Evolutionary conservation across 2,113 vertebrate species (phyloP), one percentile per base, ranked within the genome.

Genomic region (Chloropsis cyanopogon): DNA sequence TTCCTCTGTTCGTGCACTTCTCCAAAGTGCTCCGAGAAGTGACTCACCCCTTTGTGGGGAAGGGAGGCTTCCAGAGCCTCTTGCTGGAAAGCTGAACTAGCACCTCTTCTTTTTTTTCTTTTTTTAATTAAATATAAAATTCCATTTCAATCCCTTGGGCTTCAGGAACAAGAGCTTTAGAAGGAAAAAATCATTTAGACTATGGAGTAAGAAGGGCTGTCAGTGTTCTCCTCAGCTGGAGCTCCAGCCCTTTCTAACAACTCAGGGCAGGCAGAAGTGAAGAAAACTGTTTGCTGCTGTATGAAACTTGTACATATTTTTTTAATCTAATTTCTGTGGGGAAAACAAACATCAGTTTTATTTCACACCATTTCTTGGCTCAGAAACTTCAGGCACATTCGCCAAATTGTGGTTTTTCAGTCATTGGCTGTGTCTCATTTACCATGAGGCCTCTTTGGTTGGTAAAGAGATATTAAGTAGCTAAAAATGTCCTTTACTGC

Each of bases 351-450:
- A 93, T 86, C 87, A 95, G 82, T 93, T 97, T 97, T 96, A 96
- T 96, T 96, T 96, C 87, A 16, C 94, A 96, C 95, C 96, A 96
- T 97, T 95, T 97, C 68, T 95, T 97, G 96, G 93, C 94, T 90
- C 71, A 23, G 79, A 54, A 90, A 70, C 78, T 37, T 60, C 22
- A 52, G 75, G 57, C 79, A 37, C 29, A 88, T 90, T 96, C 6
- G 68, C 94, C 96, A 93, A 66, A 94, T 93, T 96, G 94, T 88
- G 95, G 96, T 96, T 96, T 96, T 93, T 37, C 92, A 95, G 88
- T 92, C 90, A 70, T 19, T 93, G 94, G 93, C 76, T 90, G 88
- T 88, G 60, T 83, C 92, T 94, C 82, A 63, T 93, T 92, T 96
- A 93, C 88, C 92, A 83, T 96, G 93, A 94, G 92, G 95, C 87